phyloP scores from a whole-genome alignment of 2,797 vertebrate species.

The Enteromius thamalakanensis region DNA sequence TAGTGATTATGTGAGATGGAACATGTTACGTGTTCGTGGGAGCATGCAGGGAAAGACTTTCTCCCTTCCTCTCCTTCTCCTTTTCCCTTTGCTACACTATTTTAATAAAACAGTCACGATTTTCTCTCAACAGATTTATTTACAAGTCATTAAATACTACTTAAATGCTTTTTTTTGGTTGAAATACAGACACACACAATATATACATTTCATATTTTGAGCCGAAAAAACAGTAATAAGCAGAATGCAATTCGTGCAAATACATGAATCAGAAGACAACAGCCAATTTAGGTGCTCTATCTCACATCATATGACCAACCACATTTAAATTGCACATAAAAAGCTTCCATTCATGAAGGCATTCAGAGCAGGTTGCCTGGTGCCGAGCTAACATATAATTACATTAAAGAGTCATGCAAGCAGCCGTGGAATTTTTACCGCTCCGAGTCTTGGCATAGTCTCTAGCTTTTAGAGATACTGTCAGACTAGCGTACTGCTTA shows the following conservation, averaged over 20 bases:
- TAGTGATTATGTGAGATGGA: constrained; percentile 67
- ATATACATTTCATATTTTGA: neutral
- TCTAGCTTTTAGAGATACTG: constrained; percentile 41
- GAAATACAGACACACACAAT: neutral
- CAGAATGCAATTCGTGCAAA: constrained; percentile 1
- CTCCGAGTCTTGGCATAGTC: constrained; percentile 42
- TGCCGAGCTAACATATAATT: constrained; percentile 60
- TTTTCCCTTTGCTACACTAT: neutral
- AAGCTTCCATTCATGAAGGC: constrained; percentile 38
- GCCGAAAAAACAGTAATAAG: neutral
- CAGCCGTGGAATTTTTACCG: constrained; percentile 54
- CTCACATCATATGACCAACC: constrained; percentile 32
- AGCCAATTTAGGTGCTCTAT: constrained; percentile 6
- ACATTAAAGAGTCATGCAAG: constrained; percentile 50
- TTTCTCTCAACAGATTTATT: neutral
- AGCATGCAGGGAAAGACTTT: constrained; percentile 19
- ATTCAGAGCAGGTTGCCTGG: constrained; percentile 60
- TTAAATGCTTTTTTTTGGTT: neutral
- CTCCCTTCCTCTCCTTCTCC: neutral
- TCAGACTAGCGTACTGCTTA: constrained; percentile 22
- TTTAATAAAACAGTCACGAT: neutral
- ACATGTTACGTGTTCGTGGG: constrained; percentile 56
- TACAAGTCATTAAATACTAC: neutral
- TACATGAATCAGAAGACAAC: constrained; percentile 8
- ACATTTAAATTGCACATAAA: constrained; percentile 45